These are phyloP conservation scores for Notodromas monacha DNA, from an alignment of 2,888 invertebrate species.

Conservation along the genomic window DNA sequence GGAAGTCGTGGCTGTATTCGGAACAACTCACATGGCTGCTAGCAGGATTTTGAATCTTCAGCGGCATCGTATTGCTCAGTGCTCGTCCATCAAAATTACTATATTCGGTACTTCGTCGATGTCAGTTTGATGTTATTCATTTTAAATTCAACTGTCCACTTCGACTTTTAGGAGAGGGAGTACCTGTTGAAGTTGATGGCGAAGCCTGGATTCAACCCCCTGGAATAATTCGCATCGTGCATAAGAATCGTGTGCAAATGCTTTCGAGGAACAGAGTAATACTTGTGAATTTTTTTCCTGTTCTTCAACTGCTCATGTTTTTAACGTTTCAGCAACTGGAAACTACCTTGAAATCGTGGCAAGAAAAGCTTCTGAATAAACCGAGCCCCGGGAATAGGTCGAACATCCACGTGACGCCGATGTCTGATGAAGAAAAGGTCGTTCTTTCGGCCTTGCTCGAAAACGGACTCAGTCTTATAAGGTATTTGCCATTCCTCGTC, in stretches of 20 bases:
- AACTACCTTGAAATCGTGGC: conserved; percentile 55
- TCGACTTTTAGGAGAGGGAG: conserved; percentile 43
- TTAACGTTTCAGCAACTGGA: conserved; percentile 31
- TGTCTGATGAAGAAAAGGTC: conserved; percentile 30
- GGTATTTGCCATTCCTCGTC: no score
- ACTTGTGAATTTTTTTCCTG: conserved; percentile 9
- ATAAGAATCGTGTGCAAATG: conserved; percentile 91
- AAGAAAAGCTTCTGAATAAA: conserved; percentile 32
- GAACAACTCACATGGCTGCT: conserved; percentile 88
- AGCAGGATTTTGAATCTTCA: conserved; percentile 75
- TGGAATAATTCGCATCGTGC: conserved; percentile 72
- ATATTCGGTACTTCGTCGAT: conserved; percentile 54
- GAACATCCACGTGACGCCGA: conserved; percentile 14
- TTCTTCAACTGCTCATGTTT: background rate
- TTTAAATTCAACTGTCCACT: no score
- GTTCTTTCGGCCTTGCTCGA: conserved; percentile 46
- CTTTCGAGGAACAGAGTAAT: conserved; percentile 48
- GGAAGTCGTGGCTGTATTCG: conserved; percentile 90
- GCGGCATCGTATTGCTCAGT: conserved; percentile 86
- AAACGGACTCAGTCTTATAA: conserved; percentile 49
- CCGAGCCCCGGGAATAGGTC: conserved; percentile 5
- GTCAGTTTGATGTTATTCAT: no score
- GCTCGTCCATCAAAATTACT: conserved; percentile 76
- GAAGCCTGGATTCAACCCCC: conserved; percentile 95
- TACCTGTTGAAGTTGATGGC: conserved; percentile 83